A percentile compares a stretch with the other conserved stretches of the same genome.
Evolutionary conservation across 2,113 vertebrate genomes (phyloP).

Genomic region (Bos javanicus): DNA sequence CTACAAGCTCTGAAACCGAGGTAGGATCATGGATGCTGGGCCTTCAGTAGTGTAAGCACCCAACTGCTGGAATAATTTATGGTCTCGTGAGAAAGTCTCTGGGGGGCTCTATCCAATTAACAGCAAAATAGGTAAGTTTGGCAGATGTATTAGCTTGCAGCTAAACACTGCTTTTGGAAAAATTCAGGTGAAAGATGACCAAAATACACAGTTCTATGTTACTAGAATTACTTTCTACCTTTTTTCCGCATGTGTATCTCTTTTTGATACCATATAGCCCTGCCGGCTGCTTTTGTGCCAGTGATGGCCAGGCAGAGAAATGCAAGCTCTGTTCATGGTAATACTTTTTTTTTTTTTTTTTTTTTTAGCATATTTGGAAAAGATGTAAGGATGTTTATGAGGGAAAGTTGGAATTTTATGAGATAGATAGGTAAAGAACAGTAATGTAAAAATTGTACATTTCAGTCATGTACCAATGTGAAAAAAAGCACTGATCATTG

Average conservation of each 20-base stretch:
- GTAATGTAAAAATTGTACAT: neutral
- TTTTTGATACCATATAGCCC: neutral
- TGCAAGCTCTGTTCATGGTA: neutral
- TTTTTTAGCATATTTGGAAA: neutral
- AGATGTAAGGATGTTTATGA: neutral
- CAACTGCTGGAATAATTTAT: constrained; percentile 8
- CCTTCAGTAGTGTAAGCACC: neutral
- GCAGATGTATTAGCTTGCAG: constrained; percentile 2
- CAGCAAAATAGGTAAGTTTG: constrained; percentile 6
- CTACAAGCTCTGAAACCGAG: neutral
- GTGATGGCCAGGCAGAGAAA: neutral
- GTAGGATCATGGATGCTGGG: neutral
- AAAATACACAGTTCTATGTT: neutral
- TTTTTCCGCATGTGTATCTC: neutral
- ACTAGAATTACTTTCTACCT: neutral
- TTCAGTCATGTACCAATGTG: neutral
- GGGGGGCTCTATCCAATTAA: neutral
- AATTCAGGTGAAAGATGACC: neutral
- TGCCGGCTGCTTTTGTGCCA: neutral
- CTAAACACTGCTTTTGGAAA: constrained; percentile 50
- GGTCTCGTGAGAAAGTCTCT: neutral
- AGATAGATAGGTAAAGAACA: neutral
- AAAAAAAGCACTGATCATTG: neutral
- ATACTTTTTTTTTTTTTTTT: neutral
- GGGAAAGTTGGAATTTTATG: neutral